Conservation (phyloP, 2,888 invertebrate genomes). For the Globia sparganii region DNA sequence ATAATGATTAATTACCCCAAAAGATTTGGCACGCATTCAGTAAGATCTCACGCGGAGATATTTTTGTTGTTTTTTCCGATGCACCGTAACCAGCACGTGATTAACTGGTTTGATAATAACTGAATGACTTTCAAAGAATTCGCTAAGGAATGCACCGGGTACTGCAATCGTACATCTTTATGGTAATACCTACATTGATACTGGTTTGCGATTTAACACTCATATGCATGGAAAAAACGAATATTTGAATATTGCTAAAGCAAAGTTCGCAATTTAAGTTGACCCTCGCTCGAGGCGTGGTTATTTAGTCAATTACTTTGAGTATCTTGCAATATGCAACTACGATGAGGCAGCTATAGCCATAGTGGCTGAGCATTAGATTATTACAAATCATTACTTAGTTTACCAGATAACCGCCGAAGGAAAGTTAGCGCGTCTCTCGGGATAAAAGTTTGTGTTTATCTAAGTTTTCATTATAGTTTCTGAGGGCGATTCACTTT, state of each 20-base stretch:
- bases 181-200: slow-evolving; percentile 3
- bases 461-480: slow-evolving; percentile 7
- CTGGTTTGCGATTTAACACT: slow-evolving; percentile 17
- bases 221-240: slow-evolving; percentile 24
- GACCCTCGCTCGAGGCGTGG: slow-evolving; percentile 47
- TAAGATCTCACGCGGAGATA: slow-evolving; percentile 5
- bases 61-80: slow-evolving; percentile 29
- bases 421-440: slow-evolving; percentile 19
- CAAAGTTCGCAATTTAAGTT: slow-evolving; percentile 37
- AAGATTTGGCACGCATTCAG: slow-evolving; percentile 14
- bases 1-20: slow-evolving; percentile 8
- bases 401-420: slow-evolving; percentile 10
- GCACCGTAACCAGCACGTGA: slow-evolving; percentile 26
- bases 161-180: slow-evolving; percentile 4
- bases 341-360: slow-evolving; percentile 4
- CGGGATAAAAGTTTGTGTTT: background rate
- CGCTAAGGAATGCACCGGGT: slow-evolving; percentile 21
- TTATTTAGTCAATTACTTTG: slow-evolving; percentile 42
- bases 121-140: slow-evolving; percentile 22
- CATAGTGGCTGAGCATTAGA: slow-evolving; percentile 16
- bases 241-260: slow-evolving; percentile 46
- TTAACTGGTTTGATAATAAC: slow-evolving; percentile 46
- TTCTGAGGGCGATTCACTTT: slow-evolving; percentile 16
- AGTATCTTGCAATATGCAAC: slow-evolving; percentile 37
- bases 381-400: slow-evolving; percentile 24